phyloP scores from a whole-genome alignment of 2,888 invertebrate species.

The Cistogaster globosa region DNA sequence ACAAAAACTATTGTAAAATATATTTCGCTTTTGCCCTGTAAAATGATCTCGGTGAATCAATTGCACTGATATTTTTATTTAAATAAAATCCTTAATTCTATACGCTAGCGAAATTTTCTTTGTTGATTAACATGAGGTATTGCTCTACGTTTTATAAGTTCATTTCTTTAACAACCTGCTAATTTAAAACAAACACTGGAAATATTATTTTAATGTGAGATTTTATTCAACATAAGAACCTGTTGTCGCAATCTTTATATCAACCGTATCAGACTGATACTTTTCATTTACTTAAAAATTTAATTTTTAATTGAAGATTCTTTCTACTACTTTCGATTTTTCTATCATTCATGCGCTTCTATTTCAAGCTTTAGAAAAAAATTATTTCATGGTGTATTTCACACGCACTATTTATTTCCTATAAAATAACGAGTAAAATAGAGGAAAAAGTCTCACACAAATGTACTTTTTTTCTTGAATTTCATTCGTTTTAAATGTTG shows the following conservation, averaged over 20 bases:
- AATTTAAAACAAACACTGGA: background rate
- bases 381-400: slow-evolving; percentile 57
- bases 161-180: too few relatives aligned
- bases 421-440: slow-evolving; percentile 1
- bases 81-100: too few relatives aligned
- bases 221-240: slow-evolving; percentile 2
- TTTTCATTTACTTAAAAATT: slow-evolving; percentile 33
- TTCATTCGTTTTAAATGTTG: slow-evolving; percentile 21
- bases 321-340: slow-evolving; percentile 32
- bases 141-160: too few relatives aligned
- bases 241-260: background rate
- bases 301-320: slow-evolving; percentile 35
- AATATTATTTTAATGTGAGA: slow-evolving; percentile 14
- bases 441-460: background rate
- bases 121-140: too few relatives aligned
- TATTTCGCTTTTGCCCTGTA: too few relatives aligned
- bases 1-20: too few relatives aligned
- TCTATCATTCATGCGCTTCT: background rate
- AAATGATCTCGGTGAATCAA: too few relatives aligned
- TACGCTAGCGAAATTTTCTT: too few relatives aligned
- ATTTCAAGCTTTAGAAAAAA: background rate
- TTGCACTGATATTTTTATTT: too few relatives aligned
- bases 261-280: slow-evolving; percentile 3
- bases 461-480: slow-evolving; percentile 35
- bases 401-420: slow-evolving; percentile 66